These are phyloP conservation scores for Spermophilus dauricus DNA, from an alignment of 2,113 vertebrate genomes.

Conservation along the genomic window DNA sequence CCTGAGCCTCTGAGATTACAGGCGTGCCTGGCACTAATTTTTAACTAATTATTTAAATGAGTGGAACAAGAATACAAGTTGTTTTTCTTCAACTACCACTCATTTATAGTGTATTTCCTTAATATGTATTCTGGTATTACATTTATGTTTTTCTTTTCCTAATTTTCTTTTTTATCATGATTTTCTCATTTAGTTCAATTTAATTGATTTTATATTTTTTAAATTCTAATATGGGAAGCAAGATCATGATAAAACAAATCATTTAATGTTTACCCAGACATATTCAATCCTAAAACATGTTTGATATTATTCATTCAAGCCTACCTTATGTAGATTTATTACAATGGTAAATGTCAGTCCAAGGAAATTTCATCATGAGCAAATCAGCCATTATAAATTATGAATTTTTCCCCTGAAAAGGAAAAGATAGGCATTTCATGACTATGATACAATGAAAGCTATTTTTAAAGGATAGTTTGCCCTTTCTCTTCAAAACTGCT, in stretches of 20 bases:
- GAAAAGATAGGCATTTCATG: slow-evolving; percentile 55
- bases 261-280: slow-evolving; percentile 5
- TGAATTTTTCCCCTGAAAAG: slow-evolving; percentile 38
- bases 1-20: too few relatives aligned
- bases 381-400: slow-evolving; percentile 64
- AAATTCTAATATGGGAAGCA: slow-evolving; percentile 29
- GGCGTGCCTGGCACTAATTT: not conserved
- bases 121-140: not conserved
- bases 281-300: slow-evolving; percentile 39
- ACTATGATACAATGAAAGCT: not conserved
- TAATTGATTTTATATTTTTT: slow-evolving; percentile 33
- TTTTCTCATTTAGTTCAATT: slow-evolving; percentile 57
- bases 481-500: not conserved
- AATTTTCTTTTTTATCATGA: not conserved
- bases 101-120: not conserved
- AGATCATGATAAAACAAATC: not conserved
- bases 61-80: not conserved
- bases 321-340: slow-evolving; percentile 45
- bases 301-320: slow-evolving; percentile 66
- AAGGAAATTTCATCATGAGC: slow-evolving; percentile 49
- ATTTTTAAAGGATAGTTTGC: slow-evolving; percentile 22
- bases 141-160: slow-evolving; percentile 34
- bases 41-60: slow-evolving; percentile 34
- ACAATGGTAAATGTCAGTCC: slow-evolving; percentile 63
- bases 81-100: not conserved